Evolutionary conservation across 2,113 vertebrate species (phyloP), one percentile per base, ranked within the genome.

Genomic region (Periophthalmus modestus): DNA sequence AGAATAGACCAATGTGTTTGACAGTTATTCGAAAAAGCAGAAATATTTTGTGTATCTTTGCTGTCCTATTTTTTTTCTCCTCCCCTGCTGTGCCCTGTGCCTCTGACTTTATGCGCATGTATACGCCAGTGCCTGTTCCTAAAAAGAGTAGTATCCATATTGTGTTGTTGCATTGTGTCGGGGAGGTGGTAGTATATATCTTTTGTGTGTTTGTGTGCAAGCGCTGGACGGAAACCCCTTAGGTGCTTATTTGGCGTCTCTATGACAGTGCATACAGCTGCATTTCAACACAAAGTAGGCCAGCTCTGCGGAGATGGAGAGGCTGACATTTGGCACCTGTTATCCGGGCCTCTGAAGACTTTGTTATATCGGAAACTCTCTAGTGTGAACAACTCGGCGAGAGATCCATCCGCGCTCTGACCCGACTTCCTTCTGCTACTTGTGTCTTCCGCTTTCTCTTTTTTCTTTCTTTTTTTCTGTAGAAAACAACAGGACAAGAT

Each of bases 281-380:
- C 79, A 87, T 89, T 75, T 89, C 81, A 87, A 82, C 70, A 82
- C 77, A 86, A 92, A 89, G 77, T 91, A 90, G 90, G 89, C 80
- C 90, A 87, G 59, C 82, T 78, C 78, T 77, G 72, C 67, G 24
- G 80, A 89, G 84, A 85, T 82, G 62, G 75, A 85, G 77, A 77
- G 78, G 71, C 80, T 85, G 82, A 74, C 78, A 81, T 88, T 87
- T 84, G 81, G 83, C 88, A 85, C 86, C 86, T 86, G 83, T 79
- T 86, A 69, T 81, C 74, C 75, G 87, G 88, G 83, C 82, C 89
- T 89, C 85, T 79, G 72, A 78, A 88, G 88, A 82, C 77, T 78
- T 84, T 82, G 72, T 85, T 86, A 77, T 79, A 79, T 87, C 66
- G 69, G 21, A 85, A 81, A 86, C 54, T 87, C 85, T 88, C 80